These are phyloP conservation scores for Drosophila funebris DNA, from an alignment of 1,140 invertebrate genomes.

Conservation along the genomic window DNA sequence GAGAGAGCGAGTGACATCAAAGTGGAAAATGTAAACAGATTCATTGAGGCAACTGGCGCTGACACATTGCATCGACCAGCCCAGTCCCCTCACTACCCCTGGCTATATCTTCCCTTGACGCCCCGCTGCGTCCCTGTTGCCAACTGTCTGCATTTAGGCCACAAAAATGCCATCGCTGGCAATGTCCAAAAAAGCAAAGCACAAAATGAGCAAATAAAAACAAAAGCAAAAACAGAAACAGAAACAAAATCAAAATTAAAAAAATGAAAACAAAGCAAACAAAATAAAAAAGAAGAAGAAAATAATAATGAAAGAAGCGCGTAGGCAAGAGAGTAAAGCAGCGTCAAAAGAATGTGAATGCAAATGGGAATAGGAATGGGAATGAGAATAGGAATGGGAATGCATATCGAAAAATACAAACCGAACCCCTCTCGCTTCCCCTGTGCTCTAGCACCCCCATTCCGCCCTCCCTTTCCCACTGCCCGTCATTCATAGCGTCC, in stretches of 20 bases:
- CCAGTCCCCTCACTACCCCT: not conserved
- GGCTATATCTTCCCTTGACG: not conserved
- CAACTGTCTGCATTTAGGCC: constrained; percentile 64
- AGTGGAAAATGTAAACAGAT: constrained; percentile 76
- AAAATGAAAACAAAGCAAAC: constrained; percentile 11
- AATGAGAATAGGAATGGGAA: constrained; percentile 57
- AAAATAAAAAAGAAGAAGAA: constrained; percentile 6
- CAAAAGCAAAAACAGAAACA: constrained; percentile 14
- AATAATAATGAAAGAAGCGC: constrained; percentile 12
- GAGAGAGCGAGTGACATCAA: constrained; percentile 40
- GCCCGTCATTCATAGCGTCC: not conserved
- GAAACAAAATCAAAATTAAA: constrained; percentile 22
- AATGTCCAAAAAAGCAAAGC: constrained; percentile 68
- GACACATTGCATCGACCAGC: constrained; percentile 60
- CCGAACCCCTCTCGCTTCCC: not conserved
- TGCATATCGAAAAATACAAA: constrained; percentile 61
- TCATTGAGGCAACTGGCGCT: constrained; percentile 75
- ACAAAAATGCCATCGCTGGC: constrained; percentile 77
- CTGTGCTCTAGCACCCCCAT: not conserved
- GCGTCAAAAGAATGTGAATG: constrained; percentile 58
- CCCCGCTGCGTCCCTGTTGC: not conserved
- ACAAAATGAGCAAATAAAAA: constrained; percentile 50
- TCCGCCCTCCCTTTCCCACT: not conserved
- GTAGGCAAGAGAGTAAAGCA: constrained; percentile 22
- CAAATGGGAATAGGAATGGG: constrained; percentile 17